Evolutionary conservation across 2,113 vertebrate genomes (phyloP), one percentile per base, ranked within the genome.

Genomic region (Pelvicachromis taeniatus): DNA sequence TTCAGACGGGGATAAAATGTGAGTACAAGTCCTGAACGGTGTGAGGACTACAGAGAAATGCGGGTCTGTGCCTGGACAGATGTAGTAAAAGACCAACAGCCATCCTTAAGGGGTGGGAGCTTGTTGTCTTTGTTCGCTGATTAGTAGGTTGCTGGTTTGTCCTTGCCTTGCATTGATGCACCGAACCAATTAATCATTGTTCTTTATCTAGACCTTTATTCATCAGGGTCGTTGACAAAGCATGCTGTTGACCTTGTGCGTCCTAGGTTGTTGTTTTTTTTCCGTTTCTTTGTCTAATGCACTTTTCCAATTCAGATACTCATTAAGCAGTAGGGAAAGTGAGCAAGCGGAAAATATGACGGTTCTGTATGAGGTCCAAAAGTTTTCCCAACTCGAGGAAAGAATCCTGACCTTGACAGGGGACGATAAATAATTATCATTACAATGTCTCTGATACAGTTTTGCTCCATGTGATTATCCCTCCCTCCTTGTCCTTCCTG

Each of bases 121-220:
- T 6, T 85, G 77, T 86, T 75, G 80, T 85, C 78, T 83, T 79
- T 83, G 84, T 54, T 75, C 55, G 9, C 88, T 88, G 89, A 93
- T 93, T 84, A 81, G 82, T 75, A 14, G 84, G 80, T 83, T 75
- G 82, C 48, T 29, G 50, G 73, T 85, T 89, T 85, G 91, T 91
- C 91, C 89, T 92, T 92, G 93, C 77, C 77, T 79, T 79, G 77
- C 87, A 89, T 88, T 80, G 91, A 93, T 81, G 90, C 83, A 31
- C 83, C 54, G 55, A 48, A 82, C 85, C 92, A 92, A 92, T 93
- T 92, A 93, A 93, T 94, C 91, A 85, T 80, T 90, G 90, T 88
- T 93, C 93, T 93, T 93, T 93, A 94, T 94, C 91, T 91, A 7
- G 65, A 89, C 94, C 93, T 92, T 90, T 93, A 82, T 91, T 93